A percentile compares a stretch with the other conserved stretches of the same genome.
These are phyloP conservation scores for Brachyrhaphis roseni DNA, from an alignment of 2,797 vertebrate genomes.

Conservation along the genomic window DNA sequence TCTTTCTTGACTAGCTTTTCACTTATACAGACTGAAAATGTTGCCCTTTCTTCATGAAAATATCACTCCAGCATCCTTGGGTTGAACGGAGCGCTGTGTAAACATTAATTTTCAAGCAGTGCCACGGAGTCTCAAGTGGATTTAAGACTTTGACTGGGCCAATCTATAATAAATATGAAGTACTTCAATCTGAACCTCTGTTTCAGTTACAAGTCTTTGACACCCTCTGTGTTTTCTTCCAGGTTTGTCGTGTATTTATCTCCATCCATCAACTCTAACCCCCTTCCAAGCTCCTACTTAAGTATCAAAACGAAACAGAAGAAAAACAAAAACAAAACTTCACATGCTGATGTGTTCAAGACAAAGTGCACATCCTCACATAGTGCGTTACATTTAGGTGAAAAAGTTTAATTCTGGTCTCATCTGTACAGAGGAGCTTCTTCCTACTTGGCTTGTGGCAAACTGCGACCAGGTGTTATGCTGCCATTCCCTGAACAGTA, in stretches of 20 bases:
- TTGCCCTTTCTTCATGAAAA: neutral
- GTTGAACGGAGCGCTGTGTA: neutral
- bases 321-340: neutral
- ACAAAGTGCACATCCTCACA: neutral
- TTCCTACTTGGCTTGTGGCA: neutral
- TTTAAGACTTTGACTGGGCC: neutral
- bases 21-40: neutral
- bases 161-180: neutral
- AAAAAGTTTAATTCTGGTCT: neutral
- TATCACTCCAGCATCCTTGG: neutral
- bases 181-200: neutral
- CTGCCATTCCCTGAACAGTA: neutral
- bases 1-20: neutral
- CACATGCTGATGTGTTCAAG: neutral
- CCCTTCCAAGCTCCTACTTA: neutral
- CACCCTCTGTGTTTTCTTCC: neutral
- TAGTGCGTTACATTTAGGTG: neutral
- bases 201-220: neutral
- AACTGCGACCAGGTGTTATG: neutral
- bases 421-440: neutral
- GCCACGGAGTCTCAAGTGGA: neutral
- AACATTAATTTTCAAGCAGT: neutral
- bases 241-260: neutral
- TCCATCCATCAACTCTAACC: neutral
- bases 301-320: neutral